Base-by-base conservation (phyloP, 2,113 vertebrate genomes). In the Symphodus melops region DNA sequence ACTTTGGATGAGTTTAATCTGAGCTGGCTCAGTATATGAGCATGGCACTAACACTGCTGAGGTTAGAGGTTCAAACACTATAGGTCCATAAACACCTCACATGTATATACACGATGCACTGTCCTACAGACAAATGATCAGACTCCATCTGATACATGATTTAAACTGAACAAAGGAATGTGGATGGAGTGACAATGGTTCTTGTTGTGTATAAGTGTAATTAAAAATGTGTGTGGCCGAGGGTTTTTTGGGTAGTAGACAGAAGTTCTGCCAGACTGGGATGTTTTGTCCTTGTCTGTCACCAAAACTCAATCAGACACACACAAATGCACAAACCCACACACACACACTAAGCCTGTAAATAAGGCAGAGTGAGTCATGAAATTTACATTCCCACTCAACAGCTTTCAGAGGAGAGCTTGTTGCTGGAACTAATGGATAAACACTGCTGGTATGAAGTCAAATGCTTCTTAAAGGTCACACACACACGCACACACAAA, bases 21-120 rank as follows among this genome's bases (percentile, higher is more conserved):
- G 77, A 70, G 58, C 66, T 52, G 75, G 70, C 77, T 75, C 77
- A 51, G 82, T 55, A 62, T 63, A 70, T 60, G 77, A 86, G 77
- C 76, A 75, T 46, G 67, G 68, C 68, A 62, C 60, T 72, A 89
- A 91, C 64, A 88, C 88, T 91, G 84, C 25, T 85, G 84, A 89
- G 89, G 84, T 82, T 58, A 44, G 71, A 80, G 72, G 78, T 85
- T 84, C 68, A 72, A 73, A 73, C 46, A 0, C 63, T 8, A 16
- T 58, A 63, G 65, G 86, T 80, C 71, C 69, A 70, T 20, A 42
- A 51, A 53, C 19, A 68, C 71, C 48, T 57, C 61, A 75, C 76
- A 48, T 42, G 39, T 63, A 49, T 20, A 17, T 23, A 67, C 33
- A 72, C 12, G 19, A 68, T 28, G 49, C 58, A 52, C 52, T 37